Base-by-base conservation (phyloP, 2,797 vertebrate genomes). In the Anas georgica region DNA sequence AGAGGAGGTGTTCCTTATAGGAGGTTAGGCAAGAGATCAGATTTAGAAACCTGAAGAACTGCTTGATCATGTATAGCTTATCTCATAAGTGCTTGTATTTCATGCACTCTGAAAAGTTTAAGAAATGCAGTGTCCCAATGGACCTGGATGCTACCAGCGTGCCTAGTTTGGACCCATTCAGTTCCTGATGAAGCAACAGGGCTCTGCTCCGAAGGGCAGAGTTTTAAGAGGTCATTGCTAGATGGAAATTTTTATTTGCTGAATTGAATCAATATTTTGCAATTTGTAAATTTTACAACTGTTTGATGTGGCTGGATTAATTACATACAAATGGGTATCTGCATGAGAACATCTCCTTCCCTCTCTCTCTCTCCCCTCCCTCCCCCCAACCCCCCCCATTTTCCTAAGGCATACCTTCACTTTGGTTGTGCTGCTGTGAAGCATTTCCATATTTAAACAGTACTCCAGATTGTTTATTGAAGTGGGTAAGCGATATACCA, bases 381-480 rank as follows among this genome's bases (percentile, higher is more conserved):
- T 45, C 5, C 12, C 3, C 0, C 2, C 17, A 43, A 16, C 17
- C 31, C 2, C 12, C 3, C 0, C 2, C 12, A 6, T 33, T 39
- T 64, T 39, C 48, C 56, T 46, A 16, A 28, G 41, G 20, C 75
- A n/a, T 14, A 68, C 37, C 75, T 59, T 67, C 33, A 39, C 46
- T 95, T 62, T 17, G 54, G 37, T 12, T 80, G n/a, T 66, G 56
- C 72, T 45, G 69, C 67, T 93, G 0, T 58, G 21, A 46, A 91
- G 84, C 50, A 8, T 94, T 94, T 94, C 78, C 85, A 52, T 79
- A 81, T 91, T 95, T 95, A 93, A 94, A 85, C 80, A 91, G 83
- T 26, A 66, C 81, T 87, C 81, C 72, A 73, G 74, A 67, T 58
- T 81, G 77, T 88, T 96, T 91, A 92, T 84, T 94, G 86, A 91